Evolutionary conservation across 2,797 vertebrate species (phyloP).

Genomic region (Cuniculus paca): DNA sequence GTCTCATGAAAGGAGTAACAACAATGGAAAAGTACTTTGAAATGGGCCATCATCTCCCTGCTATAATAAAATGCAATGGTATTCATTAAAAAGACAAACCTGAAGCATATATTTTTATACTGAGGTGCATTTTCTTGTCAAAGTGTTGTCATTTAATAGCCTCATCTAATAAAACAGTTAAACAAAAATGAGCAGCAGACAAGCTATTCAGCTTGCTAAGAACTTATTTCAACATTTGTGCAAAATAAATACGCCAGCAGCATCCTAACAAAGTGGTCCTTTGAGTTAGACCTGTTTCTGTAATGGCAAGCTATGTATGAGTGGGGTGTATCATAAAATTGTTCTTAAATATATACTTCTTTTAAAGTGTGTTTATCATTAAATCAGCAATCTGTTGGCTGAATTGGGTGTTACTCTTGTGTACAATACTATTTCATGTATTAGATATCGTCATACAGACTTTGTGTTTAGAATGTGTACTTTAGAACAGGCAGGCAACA

Average conservation of each 20-base stretch:
- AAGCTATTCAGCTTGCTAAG: slow-evolving; percentile 21
- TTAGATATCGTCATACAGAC: background rate
- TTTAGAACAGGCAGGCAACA: background rate
- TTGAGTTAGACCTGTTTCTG: background rate
- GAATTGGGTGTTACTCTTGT: background rate
- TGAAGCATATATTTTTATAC: slow-evolving; percentile 17
- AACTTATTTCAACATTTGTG: slow-evolving; percentile 37
- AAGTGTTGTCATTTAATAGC: slow-evolving; percentile 58
- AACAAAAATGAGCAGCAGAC: slow-evolving; percentile 39
- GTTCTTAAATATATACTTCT: slow-evolving; percentile 12
- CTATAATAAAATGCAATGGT: slow-evolving; percentile 30
- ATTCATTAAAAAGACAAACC: slow-evolving; percentile 27
- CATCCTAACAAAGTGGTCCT: background rate
- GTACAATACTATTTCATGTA: background rate
- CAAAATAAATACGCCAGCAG: background rate
- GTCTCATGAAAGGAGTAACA: slow-evolving; percentile 49
- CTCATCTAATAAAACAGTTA: slow-evolving; percentile 32
- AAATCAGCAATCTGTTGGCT: slow-evolving; percentile 8
- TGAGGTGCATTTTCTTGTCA: slow-evolving; percentile 35
- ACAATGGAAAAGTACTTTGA: slow-evolving; percentile 31
- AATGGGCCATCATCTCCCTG: background rate
- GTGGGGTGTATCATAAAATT: background rate
- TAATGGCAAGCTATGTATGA: background rate
- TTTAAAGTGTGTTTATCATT: slow-evolving; percentile 26
- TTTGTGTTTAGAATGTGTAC: background rate